Base-by-base conservation (phyloP, 2,888 invertebrate species). In the Ennomos fuscantarius region DNA sequence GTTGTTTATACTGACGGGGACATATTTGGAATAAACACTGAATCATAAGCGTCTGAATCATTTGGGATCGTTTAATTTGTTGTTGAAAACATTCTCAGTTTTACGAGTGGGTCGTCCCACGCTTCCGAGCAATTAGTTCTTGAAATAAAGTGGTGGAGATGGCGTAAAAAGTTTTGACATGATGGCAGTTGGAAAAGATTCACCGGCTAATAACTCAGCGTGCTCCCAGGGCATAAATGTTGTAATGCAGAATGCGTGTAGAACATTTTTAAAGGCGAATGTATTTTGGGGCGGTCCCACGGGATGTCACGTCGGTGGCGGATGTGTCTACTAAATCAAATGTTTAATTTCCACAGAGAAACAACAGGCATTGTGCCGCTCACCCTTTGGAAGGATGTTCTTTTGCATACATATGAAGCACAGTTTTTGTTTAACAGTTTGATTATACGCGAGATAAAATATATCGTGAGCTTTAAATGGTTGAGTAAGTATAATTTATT, bases 341-440 rank as follows among this genome's bases (percentile, higher is more conserved):
- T 85, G 83, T 86, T 87, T 86, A 87, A 86, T 86, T 86, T 84
- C 81, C 81, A 83, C 79, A 65, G 76, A 75, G 79, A 79, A 81
- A 85, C 82, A 82, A 84, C 75, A 74, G 69, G 77, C 78, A 74
- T 80, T 85, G 81, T 86, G 68, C 63, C 70, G 65, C 68, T 72
- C 75, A 76, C 76, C 78, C 73, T 78, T 75, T 73, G 68, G 69
- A 73, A 78, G 74, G 75, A 76, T 62, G 58, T 52, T 56, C 52
- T 62, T 66, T 65, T 63, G 58, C 62, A 63, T 59, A 53, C 59
- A 60, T 60, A 60, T 57, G 39, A 48, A 45, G 40, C 51, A 43
- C 50, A 39, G 48, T 62, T 66, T 65, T 63, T 63, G 62, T 62
- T 49, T 43, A 46, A 55, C 52, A 47, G 61, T 61, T 63, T 65